Base-by-base conservation (phyloP, 2,888 invertebrate genomes). In the Copidosoma aretas region DNA sequence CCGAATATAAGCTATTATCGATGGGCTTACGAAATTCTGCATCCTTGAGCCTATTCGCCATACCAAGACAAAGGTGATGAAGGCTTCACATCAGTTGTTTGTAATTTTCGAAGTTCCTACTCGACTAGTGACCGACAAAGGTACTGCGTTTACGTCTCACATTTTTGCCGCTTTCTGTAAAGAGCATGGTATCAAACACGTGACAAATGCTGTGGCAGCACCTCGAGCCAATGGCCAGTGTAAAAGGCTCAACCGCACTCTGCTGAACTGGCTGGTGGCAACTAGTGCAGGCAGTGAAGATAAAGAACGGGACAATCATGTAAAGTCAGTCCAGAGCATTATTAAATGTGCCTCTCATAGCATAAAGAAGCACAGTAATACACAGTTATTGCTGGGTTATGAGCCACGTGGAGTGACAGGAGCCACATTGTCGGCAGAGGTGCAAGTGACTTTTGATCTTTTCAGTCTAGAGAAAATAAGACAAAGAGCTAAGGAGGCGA, bases 21-120 rank as follows among this genome's bases (percentile, higher is more conserved):
- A 84, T 60, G 80, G 74, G 0, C 82, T 84, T 53, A 82, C 80
- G 0, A 82, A 83, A 65, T 82, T 77, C 68, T 68, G 77, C 1
- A 73, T 81, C 32, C 64, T 81, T 5, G 78, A 75, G 63, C 73
- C 82, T 0, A 78, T 80, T 1, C 74, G 71, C 49, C 75, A 73
- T 60, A 80, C 80, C 12, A 78, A 77, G 58, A 74, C 78, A 1
- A 72, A 73, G 60, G 78, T 77, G 0, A 70, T 82, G 15, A 74
- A 68, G 65, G 71, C 75, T 10, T 60, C 83, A 15, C 60, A 73
- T 58, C 73, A 78, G 49, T 71, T 82, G 15, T 74, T 79, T 54
- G 62, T 67, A 14, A 65, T 74, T 15, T 80, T 79, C 72, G 79
- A 81, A 1, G 72, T 71, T 32, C 77, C 78, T 19, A 73, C 65